A percentile compares a stretch with the other conserved stretches of the same genome.
Evolutionary conservation across 2,797 vertebrate genomes (phyloP).

Genomic region (Manis pentadactyla): DNA sequence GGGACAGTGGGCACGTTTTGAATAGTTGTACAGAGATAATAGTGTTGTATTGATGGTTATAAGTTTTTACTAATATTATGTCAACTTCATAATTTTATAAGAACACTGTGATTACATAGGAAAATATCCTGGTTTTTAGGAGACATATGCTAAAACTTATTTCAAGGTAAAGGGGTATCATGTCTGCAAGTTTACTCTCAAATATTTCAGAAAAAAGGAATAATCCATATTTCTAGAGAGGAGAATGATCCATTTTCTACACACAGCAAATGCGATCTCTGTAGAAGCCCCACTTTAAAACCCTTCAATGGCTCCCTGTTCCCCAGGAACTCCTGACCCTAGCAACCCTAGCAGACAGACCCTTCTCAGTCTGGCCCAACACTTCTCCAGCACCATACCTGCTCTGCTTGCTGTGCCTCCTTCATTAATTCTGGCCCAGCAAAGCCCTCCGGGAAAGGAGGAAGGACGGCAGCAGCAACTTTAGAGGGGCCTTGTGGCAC

Average conservation of each 20-base stretch:
- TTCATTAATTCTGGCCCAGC: neutral
- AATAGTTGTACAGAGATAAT: neutral
- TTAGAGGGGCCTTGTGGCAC: neutral
- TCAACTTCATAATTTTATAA: neutral
- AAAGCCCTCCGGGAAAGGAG: neutral
- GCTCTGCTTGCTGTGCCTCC: neutral
- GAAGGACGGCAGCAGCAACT: neutral
- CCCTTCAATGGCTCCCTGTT: neutral
- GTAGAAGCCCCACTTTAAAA: neutral
- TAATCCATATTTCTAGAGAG: neutral
- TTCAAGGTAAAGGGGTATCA: neutral
- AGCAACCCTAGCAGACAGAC: neutral
- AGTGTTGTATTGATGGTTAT: too few species aligned
- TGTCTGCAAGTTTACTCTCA: neutral
- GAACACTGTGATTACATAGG: neutral
- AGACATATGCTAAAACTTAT: neutral
- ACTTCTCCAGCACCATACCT: neutral
- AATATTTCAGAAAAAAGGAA: neutral
- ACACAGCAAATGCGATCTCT: neutral
- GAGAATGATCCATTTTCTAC: neutral
- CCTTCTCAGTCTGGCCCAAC: neutral
- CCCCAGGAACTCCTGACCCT: neutral
- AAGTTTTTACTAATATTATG: neutral
- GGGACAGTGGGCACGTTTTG: neutral
- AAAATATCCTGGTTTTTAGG: slow-evolving; percentile 31